These are phyloP conservation scores for Probaryconus sp. DNA, from an alignment of 1,140 invertebrate genomes.

Conservation along the genomic window DNA sequence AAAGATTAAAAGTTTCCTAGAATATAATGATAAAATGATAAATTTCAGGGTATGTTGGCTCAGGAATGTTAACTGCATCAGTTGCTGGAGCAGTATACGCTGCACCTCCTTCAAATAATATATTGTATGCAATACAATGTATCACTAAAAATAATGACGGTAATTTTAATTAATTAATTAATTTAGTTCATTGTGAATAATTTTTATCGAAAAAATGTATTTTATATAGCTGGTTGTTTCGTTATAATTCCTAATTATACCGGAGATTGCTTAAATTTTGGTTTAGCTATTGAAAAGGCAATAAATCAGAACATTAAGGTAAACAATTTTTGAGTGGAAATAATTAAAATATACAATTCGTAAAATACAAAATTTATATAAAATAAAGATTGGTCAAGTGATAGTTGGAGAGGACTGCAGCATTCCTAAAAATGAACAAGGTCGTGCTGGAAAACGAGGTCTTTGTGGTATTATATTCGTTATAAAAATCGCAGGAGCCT, in stretches of 20 bases:
- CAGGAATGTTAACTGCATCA: slow-evolving; percentile 86
- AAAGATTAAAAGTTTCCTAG: slow-evolving; percentile 17
- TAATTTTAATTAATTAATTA: slow-evolving; percentile 56
- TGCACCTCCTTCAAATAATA: slow-evolving; percentile 85
- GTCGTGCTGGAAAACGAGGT: slow-evolving; percentile 84
- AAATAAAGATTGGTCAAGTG: slow-evolving; percentile 81
- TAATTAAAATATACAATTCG: too few species aligned
- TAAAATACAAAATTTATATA: slow-evolving; percentile 8
- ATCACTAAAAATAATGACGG: slow-evolving; percentile 78
- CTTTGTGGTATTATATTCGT: slow-evolving; percentile 86
- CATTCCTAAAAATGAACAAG: slow-evolving; percentile 79
- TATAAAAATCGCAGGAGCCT: slow-evolving; percentile 87
- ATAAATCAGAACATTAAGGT: slow-evolving; percentile 82
- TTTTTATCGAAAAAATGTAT: slow-evolving; percentile 3
- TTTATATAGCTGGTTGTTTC: slow-evolving; percentile 82
- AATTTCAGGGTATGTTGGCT: slow-evolving; percentile 85
- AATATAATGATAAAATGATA: slow-evolving; percentile 9
- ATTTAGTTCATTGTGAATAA: slow-evolving; percentile 12
- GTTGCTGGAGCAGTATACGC: slow-evolving; percentile 88
- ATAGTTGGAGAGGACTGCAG: slow-evolving; percentile 87
- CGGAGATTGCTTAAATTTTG: slow-evolving; percentile 92
- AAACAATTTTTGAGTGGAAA: too few species aligned
- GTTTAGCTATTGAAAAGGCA: slow-evolving; percentile 87
- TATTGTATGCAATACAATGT: slow-evolving; percentile 83
- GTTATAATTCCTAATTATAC: slow-evolving; percentile 92